Evolutionary conservation across 1,140 invertebrate species (phyloP).

Genomic region (Trichomalopsis sarcophagae): DNA sequence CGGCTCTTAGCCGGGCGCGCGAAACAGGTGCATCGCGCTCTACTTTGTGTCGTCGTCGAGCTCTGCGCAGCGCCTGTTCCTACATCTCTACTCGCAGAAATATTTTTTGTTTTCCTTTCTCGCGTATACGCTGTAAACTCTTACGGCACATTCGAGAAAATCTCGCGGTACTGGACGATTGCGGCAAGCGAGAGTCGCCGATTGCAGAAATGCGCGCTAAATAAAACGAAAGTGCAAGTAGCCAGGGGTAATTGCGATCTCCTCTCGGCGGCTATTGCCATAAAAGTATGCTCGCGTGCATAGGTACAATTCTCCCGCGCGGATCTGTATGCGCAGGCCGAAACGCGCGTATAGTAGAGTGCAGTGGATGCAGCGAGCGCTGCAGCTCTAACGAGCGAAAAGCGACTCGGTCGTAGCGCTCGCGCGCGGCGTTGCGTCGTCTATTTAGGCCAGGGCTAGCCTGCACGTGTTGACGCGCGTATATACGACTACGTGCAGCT

Average conservation of each 20-base stretch:
- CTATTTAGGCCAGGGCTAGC: slow-evolving; percentile 72
- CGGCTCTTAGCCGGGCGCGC: neutral
- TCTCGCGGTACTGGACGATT: neutral
- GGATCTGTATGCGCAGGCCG: neutral
- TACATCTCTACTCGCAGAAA: neutral
- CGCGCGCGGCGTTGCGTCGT: slow-evolving; percentile 37
- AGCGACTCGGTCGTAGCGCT: slow-evolving; percentile 42
- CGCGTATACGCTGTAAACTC: neutral
- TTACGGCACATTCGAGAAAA: neutral
- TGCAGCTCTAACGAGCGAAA: slow-evolving; percentile 43
- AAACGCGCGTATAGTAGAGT: neutral
- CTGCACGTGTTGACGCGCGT: slow-evolving; percentile 52
- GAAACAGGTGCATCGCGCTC: neutral
- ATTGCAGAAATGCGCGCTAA: neutral
- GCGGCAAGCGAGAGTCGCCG: neutral
- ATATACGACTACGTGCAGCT: slow-evolving; percentile 33
- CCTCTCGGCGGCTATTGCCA: neutral
- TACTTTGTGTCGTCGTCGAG: neutral
- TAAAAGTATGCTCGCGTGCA: neutral
- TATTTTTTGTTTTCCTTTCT: no score
- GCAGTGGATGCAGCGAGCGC: slow-evolving; percentile 48
- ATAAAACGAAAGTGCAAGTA: slow-evolving; percentile 4
- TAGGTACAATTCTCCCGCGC: neutral
- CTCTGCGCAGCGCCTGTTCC: neutral
- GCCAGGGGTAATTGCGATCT: neutral